These are phyloP conservation scores for Erythrocebus patas DNA, from an alignment of 2,113 vertebrate species.

Conservation along the genomic window DNA sequence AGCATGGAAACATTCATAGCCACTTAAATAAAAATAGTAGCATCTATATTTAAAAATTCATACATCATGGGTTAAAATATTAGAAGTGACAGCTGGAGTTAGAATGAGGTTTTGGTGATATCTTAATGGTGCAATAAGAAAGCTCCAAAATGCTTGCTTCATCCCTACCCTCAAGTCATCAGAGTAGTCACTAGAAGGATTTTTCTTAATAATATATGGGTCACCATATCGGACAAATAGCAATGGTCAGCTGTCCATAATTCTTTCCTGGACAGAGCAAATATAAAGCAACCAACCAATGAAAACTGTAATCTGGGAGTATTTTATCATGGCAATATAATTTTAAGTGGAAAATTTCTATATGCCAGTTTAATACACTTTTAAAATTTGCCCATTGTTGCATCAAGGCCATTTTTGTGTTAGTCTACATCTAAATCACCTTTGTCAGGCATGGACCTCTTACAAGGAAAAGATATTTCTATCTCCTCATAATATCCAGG, in stretches of 20 bases:
- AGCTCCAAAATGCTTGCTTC: neutral
- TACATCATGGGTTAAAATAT: neutral
- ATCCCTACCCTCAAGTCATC: neutral
- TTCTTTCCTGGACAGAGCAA: neutral
- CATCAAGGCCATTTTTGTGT: neutral
- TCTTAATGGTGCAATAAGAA: neutral
- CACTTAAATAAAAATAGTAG: neutral
- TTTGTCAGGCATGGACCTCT: neutral
- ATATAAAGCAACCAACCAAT: constrained; percentile 21
- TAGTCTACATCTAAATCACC: neutral
- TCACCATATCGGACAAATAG: neutral
- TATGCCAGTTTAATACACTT: neutral
- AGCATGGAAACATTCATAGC: neutral
- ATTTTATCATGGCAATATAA: neutral
- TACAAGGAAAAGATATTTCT: neutral
- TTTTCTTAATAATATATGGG: constrained; percentile 50
- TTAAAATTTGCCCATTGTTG: neutral
- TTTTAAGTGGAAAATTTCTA: constrained; percentile 16
- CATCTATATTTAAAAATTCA: neutral
- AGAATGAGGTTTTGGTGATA: neutral
- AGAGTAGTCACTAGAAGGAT: neutral
- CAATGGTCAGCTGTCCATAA: neutral
- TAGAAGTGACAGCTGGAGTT: neutral
- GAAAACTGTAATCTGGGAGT: neutral
- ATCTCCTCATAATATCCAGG: neutral